Percentiles rank a stretch among this genome's conserved stretches.
phyloP scores from a whole-genome alignment of 2,797 vertebrate genomes.

The Phoeniculus purpureus region DNA sequence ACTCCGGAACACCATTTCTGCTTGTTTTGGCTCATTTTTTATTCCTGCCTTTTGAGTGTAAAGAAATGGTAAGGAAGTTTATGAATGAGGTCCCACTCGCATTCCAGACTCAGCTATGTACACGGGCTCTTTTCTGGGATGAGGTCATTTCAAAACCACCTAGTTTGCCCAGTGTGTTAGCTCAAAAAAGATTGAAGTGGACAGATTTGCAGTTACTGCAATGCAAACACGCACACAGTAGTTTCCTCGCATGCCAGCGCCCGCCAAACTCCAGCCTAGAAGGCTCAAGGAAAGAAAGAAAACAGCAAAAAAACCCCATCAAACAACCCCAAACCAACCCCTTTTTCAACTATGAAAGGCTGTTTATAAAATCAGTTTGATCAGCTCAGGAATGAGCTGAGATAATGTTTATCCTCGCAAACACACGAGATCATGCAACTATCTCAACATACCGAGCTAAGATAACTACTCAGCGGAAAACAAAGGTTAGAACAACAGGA shows the following conservation, averaged over 20 bases:
- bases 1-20: slow-evolving; percentile 28
- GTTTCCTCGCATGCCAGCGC: not conserved
- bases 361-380: slow-evolving; percentile 55
- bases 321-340: not conserved
- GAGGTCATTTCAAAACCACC: slow-evolving; percentile 61
- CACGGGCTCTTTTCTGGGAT: slow-evolving; percentile 20
- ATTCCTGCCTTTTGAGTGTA: slow-evolving; percentile 55
- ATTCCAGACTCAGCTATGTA: slow-evolving; percentile 50
- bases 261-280: not conserved
- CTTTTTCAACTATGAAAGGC: not conserved
- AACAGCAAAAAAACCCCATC: not conserved
- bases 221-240: slow-evolving; percentile 32
- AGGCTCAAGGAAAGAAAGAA: not conserved
- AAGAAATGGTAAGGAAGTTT: slow-evolving; percentile 61
- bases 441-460: not conserved
- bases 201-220: slow-evolving; percentile 44
- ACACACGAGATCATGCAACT: not conserved
- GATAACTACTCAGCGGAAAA: not conserved
- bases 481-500: slow-evolving; percentile 61
- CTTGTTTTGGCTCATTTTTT: slow-evolving; percentile 58
- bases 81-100: slow-evolving; percentile 58
- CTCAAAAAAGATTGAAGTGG: slow-evolving; percentile 52
- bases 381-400: slow-evolving; percentile 29
- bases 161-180: slow-evolving; percentile 47
- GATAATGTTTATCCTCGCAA: slow-evolving; percentile 44